These are phyloP conservation scores for Lacerta agilis DNA, from an alignment of 2,797 vertebrate species.

Conservation along the genomic window DNA sequence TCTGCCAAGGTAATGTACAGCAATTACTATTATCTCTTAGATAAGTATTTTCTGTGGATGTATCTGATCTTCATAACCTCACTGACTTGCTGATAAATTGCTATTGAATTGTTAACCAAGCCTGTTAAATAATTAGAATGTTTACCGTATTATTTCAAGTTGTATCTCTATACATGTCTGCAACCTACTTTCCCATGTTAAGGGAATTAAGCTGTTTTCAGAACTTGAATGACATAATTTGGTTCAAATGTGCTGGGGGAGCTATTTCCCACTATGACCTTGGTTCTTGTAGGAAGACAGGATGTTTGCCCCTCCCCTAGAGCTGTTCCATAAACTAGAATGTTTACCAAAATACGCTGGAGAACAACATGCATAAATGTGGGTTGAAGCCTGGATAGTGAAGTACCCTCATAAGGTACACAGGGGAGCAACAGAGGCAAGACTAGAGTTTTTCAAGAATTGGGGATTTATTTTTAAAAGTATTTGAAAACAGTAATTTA, in stretches of 20 bases:
- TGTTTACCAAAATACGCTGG: background rate
- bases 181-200: background rate
- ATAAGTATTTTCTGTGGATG: slow-evolving; percentile 32
- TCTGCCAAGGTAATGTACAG: slow-evolving; percentile 83
- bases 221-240: background rate
- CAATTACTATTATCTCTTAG: slow-evolving; percentile 30
- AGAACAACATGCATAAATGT: background rate
- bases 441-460: background rate
- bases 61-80: slow-evolving; percentile 22
- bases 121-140: slow-evolving; percentile 22
- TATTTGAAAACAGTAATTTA: background rate
- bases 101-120: slow-evolving; percentile 59
- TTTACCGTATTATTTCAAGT: background rate
- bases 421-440: background rate
- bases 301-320: background rate
- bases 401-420: background rate
- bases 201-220: background rate
- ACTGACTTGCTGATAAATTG: slow-evolving; percentile 18
- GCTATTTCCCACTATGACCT: background rate
- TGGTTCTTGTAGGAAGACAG: background rate
- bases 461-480: background rate
- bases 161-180: background rate
- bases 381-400: background rate
- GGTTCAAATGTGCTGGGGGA: background rate
- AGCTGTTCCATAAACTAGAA: background rate